phyloP scores from a whole-genome alignment of 2,113 vertebrate genomes.

The Vidua macroura region DNA sequence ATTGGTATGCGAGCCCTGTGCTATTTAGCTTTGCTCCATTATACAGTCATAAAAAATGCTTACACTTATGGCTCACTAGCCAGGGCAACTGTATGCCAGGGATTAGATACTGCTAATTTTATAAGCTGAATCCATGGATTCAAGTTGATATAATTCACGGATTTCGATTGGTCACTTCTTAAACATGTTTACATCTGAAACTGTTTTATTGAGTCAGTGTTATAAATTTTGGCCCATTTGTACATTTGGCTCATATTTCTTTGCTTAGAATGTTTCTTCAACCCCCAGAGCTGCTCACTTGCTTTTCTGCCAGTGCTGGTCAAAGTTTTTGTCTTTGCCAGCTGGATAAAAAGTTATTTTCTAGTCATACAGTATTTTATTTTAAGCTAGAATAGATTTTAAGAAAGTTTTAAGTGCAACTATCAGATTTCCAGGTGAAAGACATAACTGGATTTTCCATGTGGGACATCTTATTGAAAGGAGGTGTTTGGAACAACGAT shows the following conservation, averaged over 20 bases:
- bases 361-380: neutral
- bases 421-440: conserved; percentile 10
- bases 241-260: neutral
- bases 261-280: conserved; percentile 19
- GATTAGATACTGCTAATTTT: neutral
- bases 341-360: conserved; percentile 11
- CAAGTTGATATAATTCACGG: neutral
- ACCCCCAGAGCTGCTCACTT: neutral
- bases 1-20: rapidly evolving
- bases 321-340: conserved; percentile 3
- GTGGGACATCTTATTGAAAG: neutral
- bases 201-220: neutral
- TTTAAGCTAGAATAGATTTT: neutral
- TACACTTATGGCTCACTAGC: neutral
- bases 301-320: conserved; percentile 8
- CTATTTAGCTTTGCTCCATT: neutral
- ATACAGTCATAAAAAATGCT: neutral
- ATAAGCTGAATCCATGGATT: neutral
- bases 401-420: neutral
- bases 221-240: neutral
- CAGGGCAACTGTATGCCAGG: neutral
- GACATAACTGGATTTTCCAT: neutral
- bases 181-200: neutral
- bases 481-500: neutral
- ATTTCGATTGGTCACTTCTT: neutral